Evolutionary conservation across 2,113 vertebrate species (phyloP), one percentile per base, ranked within the genome.

Genomic region (Diglossa brunneiventris): DNA sequence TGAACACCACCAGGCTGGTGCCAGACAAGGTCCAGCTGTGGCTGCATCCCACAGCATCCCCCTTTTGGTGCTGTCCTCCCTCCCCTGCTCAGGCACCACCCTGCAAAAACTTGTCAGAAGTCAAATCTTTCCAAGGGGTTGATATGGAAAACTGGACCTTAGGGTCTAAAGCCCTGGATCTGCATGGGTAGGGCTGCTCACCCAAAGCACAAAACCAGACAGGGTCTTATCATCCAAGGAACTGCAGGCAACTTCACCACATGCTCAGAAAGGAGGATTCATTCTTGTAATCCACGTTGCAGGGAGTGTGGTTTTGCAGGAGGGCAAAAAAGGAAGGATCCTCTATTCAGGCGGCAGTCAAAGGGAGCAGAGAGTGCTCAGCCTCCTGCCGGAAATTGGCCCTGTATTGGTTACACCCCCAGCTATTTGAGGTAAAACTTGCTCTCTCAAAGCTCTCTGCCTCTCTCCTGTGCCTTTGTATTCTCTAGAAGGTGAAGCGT

Each of bases 401-500:
- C 83, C 78, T 20, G 41, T 81, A 77, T 90, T 89, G 95, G 96
- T 94, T 94, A 96, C 91, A 96, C 80, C 92, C 95, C 92, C 82
- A 35, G 90, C 94, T 95, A 94, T 94, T 87, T 56, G 88, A 94
- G 88, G 41, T 83, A 90, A 97, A 85, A 39, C 49, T 90, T 87
- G 89, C 86, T 95, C 95, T 97, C 97, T 96, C 79, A 92, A 75
- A 89, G 55, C 80, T 89, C 95, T 91, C 93, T 90, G 83, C 95
- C 91, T 86, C 95, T 96, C 97, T 96, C 94, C 95, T 95, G 79
- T 0, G 98, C 98, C 97, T 99, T 98, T 99, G 98, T 99, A 76
- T 96, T 95, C 83, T 83, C 95, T 94, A 97, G 89, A 98, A 98
- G 98, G 98, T 98, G 98, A 98, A 98, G 97, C 98, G 2, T 98